Conservation (phyloP, 2,113 vertebrate species). For the Otolemur garnettii region DNA sequence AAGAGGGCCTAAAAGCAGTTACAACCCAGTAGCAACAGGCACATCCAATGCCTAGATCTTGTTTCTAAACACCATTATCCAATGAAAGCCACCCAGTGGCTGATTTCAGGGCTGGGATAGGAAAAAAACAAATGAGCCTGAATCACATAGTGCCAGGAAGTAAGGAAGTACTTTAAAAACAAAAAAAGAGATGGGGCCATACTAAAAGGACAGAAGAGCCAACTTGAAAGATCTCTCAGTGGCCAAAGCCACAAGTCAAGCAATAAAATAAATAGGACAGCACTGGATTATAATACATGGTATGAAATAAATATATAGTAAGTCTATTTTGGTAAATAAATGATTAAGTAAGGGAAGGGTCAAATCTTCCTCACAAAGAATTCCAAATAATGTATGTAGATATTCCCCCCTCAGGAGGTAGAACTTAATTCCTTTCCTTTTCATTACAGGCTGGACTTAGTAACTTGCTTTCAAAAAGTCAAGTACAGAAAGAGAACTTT, state of each 20-base stretch:
- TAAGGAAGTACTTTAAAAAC: not conserved
- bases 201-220: not conserved
- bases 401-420: not conserved
- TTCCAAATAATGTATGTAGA: not conserved
- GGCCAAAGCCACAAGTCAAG: not conserved
- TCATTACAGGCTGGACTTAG: not conserved
- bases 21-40: not conserved
- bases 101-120: not conserved
- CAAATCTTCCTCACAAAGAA: slow-evolving; percentile 35
- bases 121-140: not conserved
- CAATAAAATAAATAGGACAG: not conserved
- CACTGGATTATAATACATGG: slow-evolving; percentile 1
- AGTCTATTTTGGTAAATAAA: not conserved
- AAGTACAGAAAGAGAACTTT: not conserved
- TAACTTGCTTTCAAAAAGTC: slow-evolving; percentile 29
- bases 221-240: not conserved
- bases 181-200: not conserved
- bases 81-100: not conserved
- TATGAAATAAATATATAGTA: not conserved
- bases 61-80: not conserved
- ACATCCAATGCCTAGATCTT: not conserved
- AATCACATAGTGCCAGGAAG: not conserved
- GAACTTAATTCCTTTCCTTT: not conserved
- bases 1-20: not conserved
- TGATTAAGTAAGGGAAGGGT: not conserved